Conservation (phyloP, 2,113 vertebrate genomes). For the Malurus alboscapulatus region DNA sequence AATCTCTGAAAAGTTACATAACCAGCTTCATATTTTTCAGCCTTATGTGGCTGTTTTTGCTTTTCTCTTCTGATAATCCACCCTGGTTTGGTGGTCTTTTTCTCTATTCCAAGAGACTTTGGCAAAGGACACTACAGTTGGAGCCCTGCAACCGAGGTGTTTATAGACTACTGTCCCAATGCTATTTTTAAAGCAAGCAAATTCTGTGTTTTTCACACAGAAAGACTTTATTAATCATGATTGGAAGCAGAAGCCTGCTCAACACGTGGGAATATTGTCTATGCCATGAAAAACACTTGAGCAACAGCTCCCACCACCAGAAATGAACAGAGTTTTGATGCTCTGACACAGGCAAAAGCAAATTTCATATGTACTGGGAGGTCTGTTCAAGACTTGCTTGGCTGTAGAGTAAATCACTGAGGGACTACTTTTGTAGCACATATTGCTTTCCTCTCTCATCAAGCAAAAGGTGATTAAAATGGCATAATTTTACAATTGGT, state of each 20-base stretch:
- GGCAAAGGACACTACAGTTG: not conserved
- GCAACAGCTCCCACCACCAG: not conserved
- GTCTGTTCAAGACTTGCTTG: not conserved
- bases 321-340: not conserved
- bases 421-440: not conserved
- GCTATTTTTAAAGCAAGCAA: not conserved
- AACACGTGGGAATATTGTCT: not conserved
- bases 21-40: not conserved
- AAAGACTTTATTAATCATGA: fast-evolving
- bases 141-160: fast-evolving
- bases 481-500: not conserved
- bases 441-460: not conserved
- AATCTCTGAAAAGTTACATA: not conserved
- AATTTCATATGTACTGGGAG: not conserved
- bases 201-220: not conserved
- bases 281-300: not conserved
- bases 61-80: not conserved
- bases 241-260: not conserved
- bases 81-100: not conserved
- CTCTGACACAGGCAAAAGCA: not conserved
- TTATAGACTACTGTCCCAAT: not conserved
- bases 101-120: not conserved
- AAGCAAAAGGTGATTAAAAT: not conserved
- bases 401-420: not conserved
- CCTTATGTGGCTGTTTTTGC: fast-evolving